Evolutionary conservation across 2,113 vertebrate genomes (phyloP).

Genomic region (Plecturocebus donacophilus): DNA sequence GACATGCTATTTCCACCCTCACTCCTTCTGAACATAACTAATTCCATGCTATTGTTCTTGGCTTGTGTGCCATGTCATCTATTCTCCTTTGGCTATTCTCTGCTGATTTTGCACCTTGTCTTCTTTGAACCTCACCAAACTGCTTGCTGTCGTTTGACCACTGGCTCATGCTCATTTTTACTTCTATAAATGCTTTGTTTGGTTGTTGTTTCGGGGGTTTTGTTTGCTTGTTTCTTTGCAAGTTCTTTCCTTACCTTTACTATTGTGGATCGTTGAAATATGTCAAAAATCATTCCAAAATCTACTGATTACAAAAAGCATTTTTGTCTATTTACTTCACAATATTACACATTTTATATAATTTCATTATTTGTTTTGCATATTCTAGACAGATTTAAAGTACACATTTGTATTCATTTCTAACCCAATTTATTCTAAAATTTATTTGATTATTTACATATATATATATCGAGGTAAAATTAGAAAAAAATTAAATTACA

Average conservation of each 20-base stretch:
- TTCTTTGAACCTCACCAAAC: background rate
- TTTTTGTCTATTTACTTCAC: background rate
- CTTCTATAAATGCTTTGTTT: background rate
- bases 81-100: background rate
- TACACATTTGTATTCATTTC: background rate
- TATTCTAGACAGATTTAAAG: background rate
- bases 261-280: background rate
- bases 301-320: background rate
- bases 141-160: background rate
- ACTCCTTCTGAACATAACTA: background rate
- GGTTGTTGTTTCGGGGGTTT: background rate
- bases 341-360: background rate
- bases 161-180: background rate
- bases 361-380: slow-evolving; percentile 37
- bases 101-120: background rate
- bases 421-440: background rate
- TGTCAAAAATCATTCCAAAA: background rate
- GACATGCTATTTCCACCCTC: background rate
- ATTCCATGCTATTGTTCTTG: background rate
- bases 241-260: background rate
- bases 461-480: background rate
- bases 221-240: background rate
- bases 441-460: background rate
- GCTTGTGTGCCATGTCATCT: background rate
- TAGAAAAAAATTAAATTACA: background rate